Evolutionary conservation across 2,888 invertebrate species (phyloP).

Genomic region (Leptarthrus brevirostris): DNA sequence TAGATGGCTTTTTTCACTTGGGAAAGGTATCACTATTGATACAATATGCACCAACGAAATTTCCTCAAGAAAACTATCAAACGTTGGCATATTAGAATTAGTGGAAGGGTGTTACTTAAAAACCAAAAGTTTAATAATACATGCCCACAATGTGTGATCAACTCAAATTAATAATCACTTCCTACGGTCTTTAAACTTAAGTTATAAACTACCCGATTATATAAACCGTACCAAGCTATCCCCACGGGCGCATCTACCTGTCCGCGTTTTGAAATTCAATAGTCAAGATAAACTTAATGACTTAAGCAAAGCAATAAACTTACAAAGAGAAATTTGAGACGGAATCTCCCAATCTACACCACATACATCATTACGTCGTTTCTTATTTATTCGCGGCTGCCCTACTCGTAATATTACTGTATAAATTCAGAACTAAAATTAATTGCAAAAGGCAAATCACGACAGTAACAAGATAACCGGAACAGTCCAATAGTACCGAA

Average conservation of each 20-base stretch:
- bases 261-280: not conserved
- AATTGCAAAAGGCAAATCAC: not conserved
- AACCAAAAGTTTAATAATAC: not conserved
- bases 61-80: not conserved
- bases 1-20: constrained; percentile 13
- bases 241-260: not conserved
- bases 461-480: not conserved
- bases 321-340: not conserved
- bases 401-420: not conserved
- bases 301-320: not conserved
- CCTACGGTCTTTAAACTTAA: not conserved
- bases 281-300: not conserved
- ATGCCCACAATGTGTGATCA: not conserved
- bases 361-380: not conserved
- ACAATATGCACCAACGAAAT: not conserved
- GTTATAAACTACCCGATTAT: not conserved
- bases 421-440: not conserved
- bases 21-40: not conserved
- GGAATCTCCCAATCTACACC: not conserved
- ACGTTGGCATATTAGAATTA: not conserved
- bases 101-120: not conserved
- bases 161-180: not conserved
- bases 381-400: not conserved
- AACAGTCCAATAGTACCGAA: not conserved
- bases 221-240: not conserved